phyloP scores from a whole-genome alignment of 2,888 invertebrate genomes.

The Bedellia somnulentella region DNA sequence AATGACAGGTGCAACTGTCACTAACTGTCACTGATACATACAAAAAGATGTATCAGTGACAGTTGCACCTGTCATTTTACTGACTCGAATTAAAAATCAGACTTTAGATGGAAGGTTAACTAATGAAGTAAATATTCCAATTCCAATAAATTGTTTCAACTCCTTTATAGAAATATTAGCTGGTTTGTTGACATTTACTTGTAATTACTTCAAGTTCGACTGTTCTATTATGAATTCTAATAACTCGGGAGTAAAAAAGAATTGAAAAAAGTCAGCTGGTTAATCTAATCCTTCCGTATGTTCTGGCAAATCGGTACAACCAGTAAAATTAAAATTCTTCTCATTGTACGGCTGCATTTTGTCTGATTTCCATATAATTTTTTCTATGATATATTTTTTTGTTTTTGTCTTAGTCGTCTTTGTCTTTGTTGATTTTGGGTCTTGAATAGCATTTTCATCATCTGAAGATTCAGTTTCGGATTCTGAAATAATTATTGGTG shows the following conservation, averaged over 20 bases:
- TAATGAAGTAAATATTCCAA: slow-evolving; percentile 3
- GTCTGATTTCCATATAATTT: not conserved
- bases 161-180: slow-evolving; percentile 8
- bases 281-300: too few species aligned
- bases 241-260: slow-evolving; percentile 8
- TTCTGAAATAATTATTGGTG: not conserved
- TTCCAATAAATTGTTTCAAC: slow-evolving; percentile 9
- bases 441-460: not conserved
- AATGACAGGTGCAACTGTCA: too few species aligned
- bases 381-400: not conserved
- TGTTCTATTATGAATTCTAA: slow-evolving; percentile 8
- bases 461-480: not conserved
- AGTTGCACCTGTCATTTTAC: too few species aligned
- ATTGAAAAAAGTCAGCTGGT: too few species aligned
- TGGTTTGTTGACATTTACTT: slow-evolving; percentile 10
- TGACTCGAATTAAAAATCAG: too few species aligned
- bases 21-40: too few species aligned
- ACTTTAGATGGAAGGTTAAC: too few species aligned
- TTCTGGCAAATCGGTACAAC: not conserved
- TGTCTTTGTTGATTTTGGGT: not conserved
- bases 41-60: too few species aligned
- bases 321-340: not conserved
- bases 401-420: not conserved
- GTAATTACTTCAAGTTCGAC: slow-evolving; percentile 12
- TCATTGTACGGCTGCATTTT: not conserved